Conservation (phyloP, 2,888 invertebrate genomes). For the Drosophila mimica region DNA sequence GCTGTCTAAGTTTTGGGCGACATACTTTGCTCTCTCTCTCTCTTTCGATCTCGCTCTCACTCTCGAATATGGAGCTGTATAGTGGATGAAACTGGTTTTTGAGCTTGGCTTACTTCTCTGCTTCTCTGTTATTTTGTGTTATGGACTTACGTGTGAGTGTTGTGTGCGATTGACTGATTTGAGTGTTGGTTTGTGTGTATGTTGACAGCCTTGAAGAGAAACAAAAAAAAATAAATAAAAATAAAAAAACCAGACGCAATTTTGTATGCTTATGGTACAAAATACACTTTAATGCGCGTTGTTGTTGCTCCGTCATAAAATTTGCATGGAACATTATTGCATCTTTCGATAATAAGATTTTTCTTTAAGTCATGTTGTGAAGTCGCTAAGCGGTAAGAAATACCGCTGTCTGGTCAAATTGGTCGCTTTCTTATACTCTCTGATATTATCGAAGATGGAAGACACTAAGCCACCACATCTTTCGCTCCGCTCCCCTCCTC, state of each 20-base stretch:
- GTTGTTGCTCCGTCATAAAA: slow-evolving; percentile 27
- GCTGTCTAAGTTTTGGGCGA: neutral
- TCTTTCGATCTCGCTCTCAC: slow-evolving; percentile 1
- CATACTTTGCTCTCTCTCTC: neutral
- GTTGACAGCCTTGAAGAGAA: slow-evolving; percentile 77
- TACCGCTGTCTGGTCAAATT: neutral
- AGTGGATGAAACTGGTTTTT: slow-evolving; percentile 58
- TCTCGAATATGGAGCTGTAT: slow-evolving; percentile 22
- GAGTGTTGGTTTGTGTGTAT: slow-evolving; percentile 8
- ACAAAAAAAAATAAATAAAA: slow-evolving; percentile 43
- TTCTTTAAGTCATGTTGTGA: neutral
- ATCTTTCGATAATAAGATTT: slow-evolving; percentile 5
- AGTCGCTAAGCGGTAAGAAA: neutral
- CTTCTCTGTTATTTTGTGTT: slow-evolving; percentile 22
- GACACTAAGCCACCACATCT: neutral
- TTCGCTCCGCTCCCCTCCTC: neutral
- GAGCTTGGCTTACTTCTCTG: slow-evolving; percentile 42
- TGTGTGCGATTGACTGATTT: slow-evolving; percentile 5
- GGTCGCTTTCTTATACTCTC: neutral
- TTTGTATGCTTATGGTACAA: slow-evolving; percentile 30
- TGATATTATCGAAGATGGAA: neutral
- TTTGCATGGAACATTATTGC: slow-evolving; percentile 31
- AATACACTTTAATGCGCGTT: slow-evolving; percentile 18
- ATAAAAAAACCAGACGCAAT: slow-evolving; percentile 24
- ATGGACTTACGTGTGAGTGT: slow-evolving; percentile 12